Conservation (phyloP, 64 coral and sea anemone genomes). For the Acropora yongei region DNA sequence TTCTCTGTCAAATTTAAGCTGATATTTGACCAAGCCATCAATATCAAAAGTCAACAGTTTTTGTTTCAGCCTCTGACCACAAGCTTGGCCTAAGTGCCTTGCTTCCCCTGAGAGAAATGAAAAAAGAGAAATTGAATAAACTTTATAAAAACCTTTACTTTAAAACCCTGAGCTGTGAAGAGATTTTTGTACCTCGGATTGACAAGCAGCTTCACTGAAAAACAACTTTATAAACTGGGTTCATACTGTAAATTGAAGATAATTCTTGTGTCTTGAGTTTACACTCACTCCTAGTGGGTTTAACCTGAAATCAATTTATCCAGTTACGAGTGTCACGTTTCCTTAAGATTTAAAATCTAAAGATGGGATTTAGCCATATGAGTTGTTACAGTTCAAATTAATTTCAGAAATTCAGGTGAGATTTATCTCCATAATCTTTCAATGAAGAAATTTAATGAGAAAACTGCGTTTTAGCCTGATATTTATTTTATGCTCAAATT, state of each 20-base stretch:
- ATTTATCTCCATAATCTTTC: conserved; percentile 29
- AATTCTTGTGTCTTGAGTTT: conserved; percentile 1
- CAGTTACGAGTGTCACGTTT: not conserved
- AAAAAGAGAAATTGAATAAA: conserved; percentile 15
- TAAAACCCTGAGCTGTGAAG: conserved; percentile 26
- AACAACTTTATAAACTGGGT: conserved; percentile 30
- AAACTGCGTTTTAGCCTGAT: conserved; percentile 14
- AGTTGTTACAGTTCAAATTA: conserved; percentile 18
- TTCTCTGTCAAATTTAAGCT: no score
- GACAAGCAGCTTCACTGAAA: conserved; percentile 19
- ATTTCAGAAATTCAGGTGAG: conserved; percentile 1
- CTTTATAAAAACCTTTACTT: conserved; percentile 22
- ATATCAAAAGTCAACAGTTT: conserved; percentile 62
- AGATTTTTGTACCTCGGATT: conserved; percentile 28
- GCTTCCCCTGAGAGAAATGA: not conserved
- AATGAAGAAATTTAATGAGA: conserved; percentile 8
- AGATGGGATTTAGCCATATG: conserved; percentile 10
- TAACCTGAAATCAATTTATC: conserved; percentile 10
- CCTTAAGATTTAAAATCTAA: conserved; percentile 21
- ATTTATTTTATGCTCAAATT: conserved; percentile 20
- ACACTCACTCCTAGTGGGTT: conserved; percentile 12
- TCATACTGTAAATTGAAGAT: not conserved
- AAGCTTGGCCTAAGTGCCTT: conserved; percentile 24
- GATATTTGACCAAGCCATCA: conserved; percentile 11
- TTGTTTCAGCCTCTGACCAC: conserved; percentile 40